phyloP scores from a whole-genome alignment of 2,888 invertebrate species.

The Hypselothyrea guttata region DNA sequence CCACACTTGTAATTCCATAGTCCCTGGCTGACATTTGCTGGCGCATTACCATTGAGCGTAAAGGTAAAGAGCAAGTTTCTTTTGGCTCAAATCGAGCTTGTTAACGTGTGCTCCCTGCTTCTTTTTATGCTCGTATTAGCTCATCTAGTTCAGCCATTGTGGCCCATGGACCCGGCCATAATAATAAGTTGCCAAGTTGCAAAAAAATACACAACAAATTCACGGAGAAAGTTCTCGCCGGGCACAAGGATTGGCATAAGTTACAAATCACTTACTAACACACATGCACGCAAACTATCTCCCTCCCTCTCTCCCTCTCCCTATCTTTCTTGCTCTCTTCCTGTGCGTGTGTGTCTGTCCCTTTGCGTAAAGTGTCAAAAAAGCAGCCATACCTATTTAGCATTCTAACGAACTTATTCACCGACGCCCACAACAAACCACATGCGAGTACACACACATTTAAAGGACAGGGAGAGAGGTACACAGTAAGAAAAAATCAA shows the following conservation, averaged over 20 bases:
- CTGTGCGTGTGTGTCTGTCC: slow-evolving; percentile 6
- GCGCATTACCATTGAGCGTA: slow-evolving; percentile 38
- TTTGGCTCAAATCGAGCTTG: slow-evolving; percentile 52
- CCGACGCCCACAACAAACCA: slow-evolving; percentile 23
- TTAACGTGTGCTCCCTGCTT: slow-evolving; percentile 14
- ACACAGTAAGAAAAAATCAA: too few relatives aligned
- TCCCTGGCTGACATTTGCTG: slow-evolving; percentile 15
- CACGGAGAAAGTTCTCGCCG: neutral
- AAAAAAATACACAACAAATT: slow-evolving; percentile 9
- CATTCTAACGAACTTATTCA: slow-evolving; percentile 63
- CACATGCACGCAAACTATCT: slow-evolving; percentile 19
- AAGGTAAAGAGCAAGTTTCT: slow-evolving; percentile 44
- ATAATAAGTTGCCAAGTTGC: slow-evolving; percentile 18
- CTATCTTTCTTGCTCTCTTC: neutral
- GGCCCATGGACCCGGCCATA: slow-evolving; percentile 8
- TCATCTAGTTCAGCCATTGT: slow-evolving; percentile 13
- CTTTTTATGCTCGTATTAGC: slow-evolving; percentile 4
- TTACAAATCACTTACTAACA: slow-evolving; percentile 59
- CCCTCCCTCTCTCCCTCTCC: too few relatives aligned
- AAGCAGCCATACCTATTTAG: slow-evolving; percentile 54
- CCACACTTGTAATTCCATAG: neutral
- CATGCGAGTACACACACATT: slow-evolving; percentile 4
- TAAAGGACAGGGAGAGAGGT: too few relatives aligned
- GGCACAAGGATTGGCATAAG: slow-evolving; percentile 43
- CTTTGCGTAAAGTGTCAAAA: slow-evolving; percentile 43